Conservation (phyloP, 1,140 invertebrate genomes). For the Bombus sibiricus region DNA sequence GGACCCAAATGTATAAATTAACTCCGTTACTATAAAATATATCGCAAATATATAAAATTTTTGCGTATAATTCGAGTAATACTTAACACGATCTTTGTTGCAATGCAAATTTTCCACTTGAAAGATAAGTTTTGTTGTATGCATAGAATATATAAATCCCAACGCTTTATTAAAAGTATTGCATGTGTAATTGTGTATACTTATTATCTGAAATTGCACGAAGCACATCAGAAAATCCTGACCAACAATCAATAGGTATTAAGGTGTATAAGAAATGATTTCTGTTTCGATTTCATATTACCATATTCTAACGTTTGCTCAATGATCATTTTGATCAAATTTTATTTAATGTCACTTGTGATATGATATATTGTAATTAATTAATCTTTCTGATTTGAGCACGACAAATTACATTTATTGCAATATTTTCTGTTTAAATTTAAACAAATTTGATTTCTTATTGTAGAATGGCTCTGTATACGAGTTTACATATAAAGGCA, state of each 20-base stretch:
- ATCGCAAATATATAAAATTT: slow-evolving; percentile 3
- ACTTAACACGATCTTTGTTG: neutral
- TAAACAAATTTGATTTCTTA: slow-evolving; percentile 2
- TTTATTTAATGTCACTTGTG: neutral
- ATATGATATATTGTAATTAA: neutral
- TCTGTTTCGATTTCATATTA: slow-evolving; percentile 5
- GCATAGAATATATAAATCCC: slow-evolving; percentile 9
- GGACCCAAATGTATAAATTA: no score
- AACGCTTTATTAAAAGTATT: slow-evolving; percentile 12
- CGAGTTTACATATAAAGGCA: neutral
- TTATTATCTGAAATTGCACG: slow-evolving; percentile 25
- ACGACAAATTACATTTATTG: slow-evolving; percentile 11
- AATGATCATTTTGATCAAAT: neutral
- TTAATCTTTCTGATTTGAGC: neutral
- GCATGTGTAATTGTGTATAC: neutral
- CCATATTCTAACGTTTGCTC: neutral
- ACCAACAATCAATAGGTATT: neutral
- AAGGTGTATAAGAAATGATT: neutral
- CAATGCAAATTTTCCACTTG: neutral
- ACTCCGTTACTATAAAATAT: no score
- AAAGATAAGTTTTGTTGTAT: neutral
- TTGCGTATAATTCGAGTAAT: neutral
- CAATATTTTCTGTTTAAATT: neutral
- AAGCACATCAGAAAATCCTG: neutral
- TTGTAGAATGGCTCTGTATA: neutral